Evolutionary conservation across 2,888 invertebrate genomes (phyloP).

Genomic region (Aphodius granarius): DNA sequence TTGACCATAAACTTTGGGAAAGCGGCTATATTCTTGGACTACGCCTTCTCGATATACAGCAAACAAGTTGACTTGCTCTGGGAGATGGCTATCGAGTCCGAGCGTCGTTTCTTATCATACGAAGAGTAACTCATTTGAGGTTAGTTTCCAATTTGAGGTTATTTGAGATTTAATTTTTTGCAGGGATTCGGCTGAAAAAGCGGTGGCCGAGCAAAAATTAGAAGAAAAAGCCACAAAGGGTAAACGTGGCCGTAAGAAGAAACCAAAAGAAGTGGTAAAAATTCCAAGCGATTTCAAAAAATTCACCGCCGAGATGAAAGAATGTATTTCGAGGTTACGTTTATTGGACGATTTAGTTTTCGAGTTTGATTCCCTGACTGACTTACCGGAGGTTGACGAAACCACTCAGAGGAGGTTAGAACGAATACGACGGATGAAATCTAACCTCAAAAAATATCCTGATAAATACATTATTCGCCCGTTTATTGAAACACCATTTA

Average conservation of each 20-base stretch:
- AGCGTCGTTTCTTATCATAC: constrained; percentile 35
- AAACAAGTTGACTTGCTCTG: constrained; percentile 67
- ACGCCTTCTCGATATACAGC: constrained; percentile 69
- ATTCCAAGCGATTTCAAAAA: neutral
- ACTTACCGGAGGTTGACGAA: neutral
- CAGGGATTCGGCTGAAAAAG: neutral
- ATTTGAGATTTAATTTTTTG: neutral
- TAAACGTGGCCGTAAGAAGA: neutral
- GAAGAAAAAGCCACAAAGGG: neutral
- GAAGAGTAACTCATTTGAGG: constrained; percentile 21
- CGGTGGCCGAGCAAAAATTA: neutral
- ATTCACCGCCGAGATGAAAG: neutral
- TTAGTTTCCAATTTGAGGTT: neutral
- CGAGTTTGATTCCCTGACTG: neutral
- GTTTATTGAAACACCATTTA: neutral
- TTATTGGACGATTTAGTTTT: neutral
- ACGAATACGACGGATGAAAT: neutral
- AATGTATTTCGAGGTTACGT: neutral
- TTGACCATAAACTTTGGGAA: constrained; percentile 70
- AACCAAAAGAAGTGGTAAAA: neutral
- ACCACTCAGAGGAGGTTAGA: neutral
- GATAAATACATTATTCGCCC: neutral
- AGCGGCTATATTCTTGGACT: constrained; percentile 76
- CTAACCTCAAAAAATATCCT: neutral
- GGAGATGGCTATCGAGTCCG: constrained; percentile 44